These are phyloP conservation scores for Oenanthe melanoleuca DNA, from an alignment of 2,113 vertebrate species.

Conservation along the genomic window DNA sequence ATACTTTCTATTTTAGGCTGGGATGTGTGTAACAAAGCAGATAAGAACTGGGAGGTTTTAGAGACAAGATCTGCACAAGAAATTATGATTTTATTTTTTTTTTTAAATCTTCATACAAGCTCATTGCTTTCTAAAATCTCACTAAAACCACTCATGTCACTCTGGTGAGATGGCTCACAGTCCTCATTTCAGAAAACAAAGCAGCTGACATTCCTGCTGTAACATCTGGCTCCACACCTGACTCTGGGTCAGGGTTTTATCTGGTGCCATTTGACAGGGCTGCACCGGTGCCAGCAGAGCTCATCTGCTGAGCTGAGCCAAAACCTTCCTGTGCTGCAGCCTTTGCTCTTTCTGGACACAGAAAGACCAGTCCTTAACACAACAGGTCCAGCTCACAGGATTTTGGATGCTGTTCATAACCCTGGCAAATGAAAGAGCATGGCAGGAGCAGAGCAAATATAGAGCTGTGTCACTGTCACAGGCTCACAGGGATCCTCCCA, in stretches of 20 bases:
- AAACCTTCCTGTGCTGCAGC: background rate
- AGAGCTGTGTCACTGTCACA: background rate
- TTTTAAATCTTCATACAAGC: background rate
- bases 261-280: background rate
- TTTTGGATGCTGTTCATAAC: background rate
- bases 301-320: background rate
- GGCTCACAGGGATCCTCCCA: background rate
- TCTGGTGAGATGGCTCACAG: background rate
- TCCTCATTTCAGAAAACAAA: background rate
- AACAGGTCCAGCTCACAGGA: background rate
- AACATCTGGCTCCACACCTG: background rate
- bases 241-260: background rate
- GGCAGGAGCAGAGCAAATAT: background rate
- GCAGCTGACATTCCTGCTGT: background rate
- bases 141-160: background rate
- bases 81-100: background rate
- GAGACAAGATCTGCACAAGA: background rate
- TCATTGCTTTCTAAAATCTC: background rate
- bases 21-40: background rate
- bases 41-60: background rate
- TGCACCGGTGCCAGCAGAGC: background rate
- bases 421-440: background rate
- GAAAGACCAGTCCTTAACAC: background rate
- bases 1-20: background rate
- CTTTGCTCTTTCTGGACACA: background rate